phyloP scores from a whole-genome alignment of 2,113 vertebrate genomes.

The Sphaerodactylus townsendi region DNA sequence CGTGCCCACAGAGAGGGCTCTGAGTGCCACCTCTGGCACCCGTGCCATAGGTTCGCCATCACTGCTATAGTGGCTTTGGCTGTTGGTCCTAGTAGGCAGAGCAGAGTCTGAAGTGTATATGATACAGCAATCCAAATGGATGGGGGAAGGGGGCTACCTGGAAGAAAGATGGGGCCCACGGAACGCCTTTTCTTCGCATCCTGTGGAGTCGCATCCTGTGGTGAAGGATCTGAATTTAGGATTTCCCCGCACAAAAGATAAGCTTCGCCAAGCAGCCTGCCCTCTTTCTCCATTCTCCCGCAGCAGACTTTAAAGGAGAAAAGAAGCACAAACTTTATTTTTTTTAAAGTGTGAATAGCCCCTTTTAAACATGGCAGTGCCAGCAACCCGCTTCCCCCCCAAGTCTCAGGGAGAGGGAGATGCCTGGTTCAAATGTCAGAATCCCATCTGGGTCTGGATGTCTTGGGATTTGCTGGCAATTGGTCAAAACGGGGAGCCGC shows the following conservation, averaged over 20 bases:
- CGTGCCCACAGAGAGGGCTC: too few relatives aligned
- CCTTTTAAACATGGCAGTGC: background rate
- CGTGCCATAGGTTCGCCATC: too few relatives aligned
- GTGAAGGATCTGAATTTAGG: background rate
- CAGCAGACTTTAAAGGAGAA: background rate
- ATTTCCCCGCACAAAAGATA: background rate
- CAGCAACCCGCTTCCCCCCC: background rate
- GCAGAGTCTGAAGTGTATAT: too few relatives aligned
- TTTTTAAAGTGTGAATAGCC: background rate
- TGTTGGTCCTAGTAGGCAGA: too few relatives aligned
- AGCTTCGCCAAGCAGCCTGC: background rate
- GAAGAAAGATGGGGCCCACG: background rate
- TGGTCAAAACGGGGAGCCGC: slow-evolving; percentile 22
- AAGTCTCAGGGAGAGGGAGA: background rate
- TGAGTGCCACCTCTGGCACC: too few relatives aligned
- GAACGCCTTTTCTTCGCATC: background rate
- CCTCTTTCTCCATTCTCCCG: background rate
- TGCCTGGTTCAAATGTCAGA: background rate
- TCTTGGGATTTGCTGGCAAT: slow-evolving; percentile 2
- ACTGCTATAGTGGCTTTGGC: too few relatives aligned
- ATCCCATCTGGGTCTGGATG: background rate
- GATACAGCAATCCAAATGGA: background rate
- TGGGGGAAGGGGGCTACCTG: background rate
- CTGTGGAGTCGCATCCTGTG: background rate
- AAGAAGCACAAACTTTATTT: background rate